Evolutionary conservation across 2,888 invertebrate genomes (phyloP), one percentile per base, ranked within the genome.

Genomic region (Calephelis perditalis): DNA sequence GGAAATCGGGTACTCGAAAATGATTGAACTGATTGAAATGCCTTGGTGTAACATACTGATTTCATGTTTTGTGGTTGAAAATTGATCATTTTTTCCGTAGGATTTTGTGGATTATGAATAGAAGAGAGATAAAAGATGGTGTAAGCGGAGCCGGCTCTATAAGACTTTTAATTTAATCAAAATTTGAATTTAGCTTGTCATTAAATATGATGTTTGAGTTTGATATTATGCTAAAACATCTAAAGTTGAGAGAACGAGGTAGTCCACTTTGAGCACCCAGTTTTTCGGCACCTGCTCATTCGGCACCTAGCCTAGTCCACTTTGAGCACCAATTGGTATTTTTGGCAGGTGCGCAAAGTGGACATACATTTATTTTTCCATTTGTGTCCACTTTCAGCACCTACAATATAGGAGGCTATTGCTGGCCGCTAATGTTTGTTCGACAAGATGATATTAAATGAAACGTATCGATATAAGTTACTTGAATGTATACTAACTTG

Each of bases 121-220:
- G 12, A 15, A 15, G 47, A 47, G 12, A 47, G 5, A 47, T 47
- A 12, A 47, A 47, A 36, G 56, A 56, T 11, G 56, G 56, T n/a
- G 37, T 56, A 9, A 37, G 6, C 4, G 40, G 37, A n/a, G 56
- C 15, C 12, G n/a, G 40, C 9, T 37, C n/a, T 15, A 8, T 12
- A 56, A 40, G 12, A 56, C 56, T 40, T 37, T 56, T 15, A 56
- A 56, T 11, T 15, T 12, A 40, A 56, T 56, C 36, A 56, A 56
- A 11, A 10, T 56, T 40, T 56, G n/a, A 56, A 56, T 56, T 35
- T 36, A 11, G 4, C 11, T 55, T 4, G 36, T 10, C 56, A 56
- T 56, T 36, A 36, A 56, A 37, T 37, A 11, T 11, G 56, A 35
- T 40, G n/a, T 56, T n/a, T 11, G 35, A 11, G 56, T 56, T 56